A percentile compares a stretch with the other conserved stretches of the same genome.
Conservation (phyloP, 2,113 vertebrate species). For the Ctenomys sociabilis region DNA sequence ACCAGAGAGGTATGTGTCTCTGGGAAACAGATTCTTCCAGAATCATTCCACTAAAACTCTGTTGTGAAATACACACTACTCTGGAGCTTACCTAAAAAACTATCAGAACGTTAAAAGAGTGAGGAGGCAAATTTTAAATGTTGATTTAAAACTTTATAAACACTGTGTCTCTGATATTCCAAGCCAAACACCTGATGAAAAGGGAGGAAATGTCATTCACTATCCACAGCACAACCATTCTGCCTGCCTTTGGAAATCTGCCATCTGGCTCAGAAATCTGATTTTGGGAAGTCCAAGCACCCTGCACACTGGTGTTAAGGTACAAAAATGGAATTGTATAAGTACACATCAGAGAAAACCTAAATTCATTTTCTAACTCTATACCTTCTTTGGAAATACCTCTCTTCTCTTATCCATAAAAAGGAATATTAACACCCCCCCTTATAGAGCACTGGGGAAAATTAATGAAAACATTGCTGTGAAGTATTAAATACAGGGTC, state of each 20-base stretch:
- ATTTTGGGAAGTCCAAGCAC: background rate
- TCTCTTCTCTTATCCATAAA: background rate
- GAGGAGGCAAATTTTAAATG: background rate
- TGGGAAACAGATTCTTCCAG: background rate
- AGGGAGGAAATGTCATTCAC: background rate
- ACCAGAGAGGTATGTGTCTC: background rate
- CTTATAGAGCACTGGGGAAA: background rate
- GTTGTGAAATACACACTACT: background rate
- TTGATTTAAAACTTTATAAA: conserved; percentile 5
- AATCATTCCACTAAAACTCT: background rate
- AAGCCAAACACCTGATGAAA: background rate
- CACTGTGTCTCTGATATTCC: background rate
- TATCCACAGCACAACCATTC: rapidly evolving
- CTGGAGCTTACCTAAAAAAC: background rate
- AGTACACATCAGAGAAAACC: background rate
- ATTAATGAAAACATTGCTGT: background rate
- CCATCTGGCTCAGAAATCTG: background rate
- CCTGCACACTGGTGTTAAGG: background rate
- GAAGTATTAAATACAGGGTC: background rate
- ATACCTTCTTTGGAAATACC: background rate
- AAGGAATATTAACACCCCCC: background rate
- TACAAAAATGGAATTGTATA: background rate
- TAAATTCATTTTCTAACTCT: background rate
- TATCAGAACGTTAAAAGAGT: background rate
- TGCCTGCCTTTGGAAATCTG: background rate